Conservation (phyloP, 1,140 invertebrate genomes). For the Brachionus rotundiformis region DNA sequence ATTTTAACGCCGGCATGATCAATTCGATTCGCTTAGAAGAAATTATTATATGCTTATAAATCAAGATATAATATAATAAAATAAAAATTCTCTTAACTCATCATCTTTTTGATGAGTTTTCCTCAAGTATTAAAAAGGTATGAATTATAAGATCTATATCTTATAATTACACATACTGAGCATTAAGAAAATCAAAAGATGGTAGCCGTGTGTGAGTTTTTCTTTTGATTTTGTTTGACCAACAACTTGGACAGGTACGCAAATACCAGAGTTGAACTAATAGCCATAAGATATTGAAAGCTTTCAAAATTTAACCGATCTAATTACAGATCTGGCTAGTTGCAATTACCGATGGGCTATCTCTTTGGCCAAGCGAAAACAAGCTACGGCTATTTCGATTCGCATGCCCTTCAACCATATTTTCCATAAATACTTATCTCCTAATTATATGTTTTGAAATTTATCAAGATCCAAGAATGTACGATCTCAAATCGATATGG, state of each 20-base stretch:
- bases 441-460: constrained; percentile 48
- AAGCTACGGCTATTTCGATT: constrained; percentile 18
- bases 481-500: constrained; percentile 38
- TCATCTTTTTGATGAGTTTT: constrained; percentile 44
- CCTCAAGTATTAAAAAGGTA: constrained; percentile 11
- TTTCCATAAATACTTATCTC: constrained; percentile 15
- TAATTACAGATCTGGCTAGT: constrained; percentile 37
- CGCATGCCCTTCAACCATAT: constrained; percentile 10
- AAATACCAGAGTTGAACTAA: constrained; percentile 37
- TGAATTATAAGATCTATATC: constrained; percentile 36
- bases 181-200: background rate
- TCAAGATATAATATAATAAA: constrained; percentile 18
- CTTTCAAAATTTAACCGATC: constrained; percentile 20
- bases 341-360: constrained; percentile 15
- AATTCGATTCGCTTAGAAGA: constrained; percentile 4
- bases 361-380: background rate
- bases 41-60: constrained; percentile 35
- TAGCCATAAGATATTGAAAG: background rate
- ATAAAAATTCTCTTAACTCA: constrained; percentile 30
- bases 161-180: constrained; percentile 32
- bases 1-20: constrained; percentile 40
- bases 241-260: background rate
- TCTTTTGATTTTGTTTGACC: background rate
- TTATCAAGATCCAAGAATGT: constrained; percentile 34
- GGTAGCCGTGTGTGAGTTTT: background rate